Evolutionary conservation across 1,140 invertebrate species (phyloP), one percentile per base, ranked within the genome.

Genomic region (Andricus grossulariae): DNA sequence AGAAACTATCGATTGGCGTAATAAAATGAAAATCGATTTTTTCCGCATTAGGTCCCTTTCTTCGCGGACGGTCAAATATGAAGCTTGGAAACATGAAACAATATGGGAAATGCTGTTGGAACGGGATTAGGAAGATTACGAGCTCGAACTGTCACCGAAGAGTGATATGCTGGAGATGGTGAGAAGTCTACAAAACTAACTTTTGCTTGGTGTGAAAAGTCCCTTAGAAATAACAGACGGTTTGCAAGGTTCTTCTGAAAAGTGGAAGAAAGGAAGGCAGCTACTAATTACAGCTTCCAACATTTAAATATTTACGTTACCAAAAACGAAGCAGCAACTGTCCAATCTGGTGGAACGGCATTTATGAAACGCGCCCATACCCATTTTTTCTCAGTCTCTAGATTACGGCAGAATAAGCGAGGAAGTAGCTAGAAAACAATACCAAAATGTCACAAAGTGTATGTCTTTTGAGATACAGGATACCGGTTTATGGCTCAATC

Each of bases 251-350:
- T 18, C 25, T 12, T 50, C 15, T 25, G 49, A 71, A 6, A 54
- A 78, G 13, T 78, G 60, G 77, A 70, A 32, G 32, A 18, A 54
- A 71, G 19, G 2, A 32, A 50, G 77, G 16, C 50, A 74, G 74
- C 18, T 78, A 49, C 70, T 78, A 70, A 71, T 78, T 6, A 78
- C 77, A 32, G 77, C 77, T 15, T 78, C 72, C 3, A 71, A 73
- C 5, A 73, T 77, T 13, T 2, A 8, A 74, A 74, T 32, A n/a
- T n/a, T n/a, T n/a, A n/a, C n/a, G n/a, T n/a, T n/a, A n/a, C n/a
- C n/a, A n/a, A n/a, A n/a, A n/a, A 60, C 52, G 16, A n/a, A 18
- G 4, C 55, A 76, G 10, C 75, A 76, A 71, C 25, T 76, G 16
- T 71, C 11, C 25, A 50, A 71, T 13, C 52, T 71, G 7, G 15